Evolutionary conservation across 2,888 invertebrate species (phyloP), one percentile per base, ranked within the genome.

Genomic region (Rhorus exstirpatorius): DNA sequence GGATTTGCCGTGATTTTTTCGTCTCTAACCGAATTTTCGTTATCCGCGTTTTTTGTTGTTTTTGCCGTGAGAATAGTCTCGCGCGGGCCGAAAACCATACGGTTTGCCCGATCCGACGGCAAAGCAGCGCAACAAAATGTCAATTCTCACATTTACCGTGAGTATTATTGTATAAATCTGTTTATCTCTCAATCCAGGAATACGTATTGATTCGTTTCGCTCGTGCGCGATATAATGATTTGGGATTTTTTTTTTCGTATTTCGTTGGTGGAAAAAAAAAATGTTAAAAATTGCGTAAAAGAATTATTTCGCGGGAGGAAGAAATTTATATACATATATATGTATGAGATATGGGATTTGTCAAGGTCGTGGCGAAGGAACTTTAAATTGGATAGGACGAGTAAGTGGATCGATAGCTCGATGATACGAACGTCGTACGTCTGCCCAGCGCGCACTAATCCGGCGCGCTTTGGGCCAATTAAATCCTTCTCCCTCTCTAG

Each of bases 341-440:
- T n/a, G n/a, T 70, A 44, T 31, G 38, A 31, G 77, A 65, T 70
- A 71, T 31, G 55, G 72, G 72, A 44, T 51, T 79, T 72, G 65
- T 76, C 85, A 85, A 85, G 86, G 85, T 85, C 86, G 80, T 58
- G 72, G 53, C 31, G 31, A 31, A 19, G 49, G 77, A 71, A 83
- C 83, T 85, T 86, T 83, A 83, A 85, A 85, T 83, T 83, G 79
- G 81, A 84, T 70, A 70, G 75, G 81, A 68, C 60, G 53, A n/a
- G n/a, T n/a, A n/a, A 81, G 79, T 60, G 79, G 86, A 84, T 84
- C 85, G 86, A 86, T 84, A 84, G 83, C 84, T 86, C 86, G 83
- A 83, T 84, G 83, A 79, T 83, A 71, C 60, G 38, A 51, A 46
- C 75, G 75, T 53, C 53, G 74, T 68, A 63, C 81, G 58, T 60